A percentile compares a stretch with the other conserved stretches of the same genome.
Evolutionary conservation across 2,888 invertebrate species (phyloP).

Genomic region (Silvanus unidentatus): DNA sequence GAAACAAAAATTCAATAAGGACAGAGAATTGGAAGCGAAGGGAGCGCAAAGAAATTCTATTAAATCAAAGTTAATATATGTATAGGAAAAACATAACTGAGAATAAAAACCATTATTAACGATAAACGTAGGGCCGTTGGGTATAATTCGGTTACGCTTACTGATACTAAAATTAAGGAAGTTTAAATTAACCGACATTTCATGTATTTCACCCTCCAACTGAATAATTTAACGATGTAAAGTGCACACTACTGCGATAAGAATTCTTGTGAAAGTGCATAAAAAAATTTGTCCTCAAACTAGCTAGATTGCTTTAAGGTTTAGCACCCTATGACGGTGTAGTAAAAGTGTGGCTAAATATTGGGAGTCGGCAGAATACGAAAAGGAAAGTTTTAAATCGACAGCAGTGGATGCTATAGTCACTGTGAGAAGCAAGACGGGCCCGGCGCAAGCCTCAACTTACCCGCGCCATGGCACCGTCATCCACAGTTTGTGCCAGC

Average conservation of each 20-base stretch:
- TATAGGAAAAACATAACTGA: not conserved
- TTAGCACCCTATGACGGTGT: too few relatives aligned
- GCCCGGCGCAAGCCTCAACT: conserved; percentile 28
- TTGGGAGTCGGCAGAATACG: conserved; percentile 6
- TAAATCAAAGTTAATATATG: not conserved
- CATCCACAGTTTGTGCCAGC: conserved; percentile 38
- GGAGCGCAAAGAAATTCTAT: not conserved
- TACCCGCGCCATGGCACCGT: conserved; percentile 22
- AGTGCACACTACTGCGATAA: not conserved
- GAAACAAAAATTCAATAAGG: too few relatives aligned
- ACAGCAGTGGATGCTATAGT: conserved; percentile 11
- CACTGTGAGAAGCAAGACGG: conserved; percentile 17
- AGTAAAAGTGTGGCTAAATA: conserved; percentile 1
- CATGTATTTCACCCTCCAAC: conserved; percentile 1
- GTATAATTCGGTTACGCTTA: conserved; percentile 2
- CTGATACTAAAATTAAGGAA: conserved; percentile 3
- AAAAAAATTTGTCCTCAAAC: too few relatives aligned
- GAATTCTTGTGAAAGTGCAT: not conserved
- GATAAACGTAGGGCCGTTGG: not conserved
- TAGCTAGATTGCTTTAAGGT: too few relatives aligned
- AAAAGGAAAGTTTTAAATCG: conserved; percentile 23
- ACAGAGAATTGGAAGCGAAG: too few relatives aligned
- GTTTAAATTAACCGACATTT: conserved; percentile 2
- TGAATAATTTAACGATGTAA: conserved; percentile 7
- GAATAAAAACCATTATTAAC: not conserved